Percentiles rank a stretch among this genome's conserved stretches.
phyloP scores from a whole-genome alignment of 2,113 vertebrate species.

The Dermatemys mawii region DNA sequence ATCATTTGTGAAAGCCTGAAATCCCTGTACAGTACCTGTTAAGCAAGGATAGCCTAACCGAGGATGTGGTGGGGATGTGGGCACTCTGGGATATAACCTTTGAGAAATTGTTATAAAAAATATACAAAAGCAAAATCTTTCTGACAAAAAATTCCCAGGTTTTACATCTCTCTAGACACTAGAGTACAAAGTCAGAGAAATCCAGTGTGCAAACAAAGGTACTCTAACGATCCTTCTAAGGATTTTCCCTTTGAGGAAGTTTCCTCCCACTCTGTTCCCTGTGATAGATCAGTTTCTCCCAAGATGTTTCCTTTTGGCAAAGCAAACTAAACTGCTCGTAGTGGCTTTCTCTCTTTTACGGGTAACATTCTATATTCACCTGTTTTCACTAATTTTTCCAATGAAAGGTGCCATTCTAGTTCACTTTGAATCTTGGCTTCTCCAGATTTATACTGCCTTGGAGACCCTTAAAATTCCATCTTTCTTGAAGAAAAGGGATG shows the following conservation, averaged over 20 bases:
- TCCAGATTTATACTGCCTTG: not conserved
- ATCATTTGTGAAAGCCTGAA: not conserved
- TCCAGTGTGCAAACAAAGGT: not conserved
- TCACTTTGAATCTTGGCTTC: not conserved
- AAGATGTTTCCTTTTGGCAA: not conserved
- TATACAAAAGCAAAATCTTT: not conserved
- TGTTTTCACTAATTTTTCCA: not conserved
- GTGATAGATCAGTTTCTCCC: not conserved
- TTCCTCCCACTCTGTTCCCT: not conserved
- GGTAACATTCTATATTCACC: not conserved
- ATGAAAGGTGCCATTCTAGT: not conserved
- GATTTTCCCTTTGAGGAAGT: not conserved
- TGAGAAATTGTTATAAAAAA: not conserved
- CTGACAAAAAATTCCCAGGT: not conserved
- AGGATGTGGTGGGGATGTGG: not conserved
- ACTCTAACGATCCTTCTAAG: rapidly evolving
- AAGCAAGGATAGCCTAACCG: rapidly evolving
- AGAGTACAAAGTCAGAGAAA: not conserved
- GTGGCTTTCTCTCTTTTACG: not conserved
- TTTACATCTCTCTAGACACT: not conserved
- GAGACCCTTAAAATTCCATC: not conserved
- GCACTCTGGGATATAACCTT: not conserved
- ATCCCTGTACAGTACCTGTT: rapidly evolving
- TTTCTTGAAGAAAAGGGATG: not conserved
- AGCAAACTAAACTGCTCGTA: not conserved